A percentile compares a stretch with the other conserved stretches of the same genome.
Conservation (phyloP, 2,113 vertebrate species). For the Notarius lentiginosus region DNA sequence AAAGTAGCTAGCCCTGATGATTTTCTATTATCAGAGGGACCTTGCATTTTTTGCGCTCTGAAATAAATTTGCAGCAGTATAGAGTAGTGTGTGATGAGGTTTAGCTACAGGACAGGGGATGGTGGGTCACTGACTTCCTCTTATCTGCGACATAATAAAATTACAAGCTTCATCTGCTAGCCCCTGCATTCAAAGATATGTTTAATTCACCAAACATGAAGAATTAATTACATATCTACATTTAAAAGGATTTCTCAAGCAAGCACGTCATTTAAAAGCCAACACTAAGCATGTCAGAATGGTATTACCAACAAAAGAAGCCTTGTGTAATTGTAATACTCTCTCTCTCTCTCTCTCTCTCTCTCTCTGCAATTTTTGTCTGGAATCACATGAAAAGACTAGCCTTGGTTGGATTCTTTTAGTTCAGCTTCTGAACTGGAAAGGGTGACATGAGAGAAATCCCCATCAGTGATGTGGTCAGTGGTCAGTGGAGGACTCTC, state of each 20-base stretch:
- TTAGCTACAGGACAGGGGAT: conserved; percentile 26
- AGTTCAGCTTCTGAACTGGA: conserved; percentile 70
- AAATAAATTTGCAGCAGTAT: conserved; percentile 69
- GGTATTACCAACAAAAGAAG: conserved; percentile 68
- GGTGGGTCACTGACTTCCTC: conserved; percentile 54
- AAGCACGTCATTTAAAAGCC: conserved; percentile 59
- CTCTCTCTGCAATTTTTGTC: conserved; percentile 68
- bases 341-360: conserved; percentile 47
- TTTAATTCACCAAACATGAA: conserved; percentile 78
- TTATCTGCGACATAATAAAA: conserved; percentile 74
- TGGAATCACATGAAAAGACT: conserved; percentile 64
- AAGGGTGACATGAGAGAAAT: conserved; percentile 63
- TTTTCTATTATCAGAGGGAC: conserved; percentile 72
- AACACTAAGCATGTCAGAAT: conserved; percentile 64
- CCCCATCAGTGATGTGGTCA: conserved; percentile 65
- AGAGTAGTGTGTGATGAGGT: conserved; percentile 46
- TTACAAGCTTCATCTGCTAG: conserved; percentile 52
- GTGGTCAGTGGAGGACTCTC: conserved; percentile 59
- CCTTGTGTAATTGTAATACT: conserved; percentile 62
- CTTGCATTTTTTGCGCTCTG: conserved; percentile 62
- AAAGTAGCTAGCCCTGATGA: conserved; percentile 60
- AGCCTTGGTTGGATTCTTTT: conserved; percentile 70
- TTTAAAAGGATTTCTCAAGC: conserved; percentile 68
- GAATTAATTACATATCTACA: conserved; percentile 80
- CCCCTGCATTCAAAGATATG: conserved; percentile 64